phyloP scores from a whole-genome alignment of 2,113 vertebrate genomes.

The Piliocolobus tephrosceles region DNA sequence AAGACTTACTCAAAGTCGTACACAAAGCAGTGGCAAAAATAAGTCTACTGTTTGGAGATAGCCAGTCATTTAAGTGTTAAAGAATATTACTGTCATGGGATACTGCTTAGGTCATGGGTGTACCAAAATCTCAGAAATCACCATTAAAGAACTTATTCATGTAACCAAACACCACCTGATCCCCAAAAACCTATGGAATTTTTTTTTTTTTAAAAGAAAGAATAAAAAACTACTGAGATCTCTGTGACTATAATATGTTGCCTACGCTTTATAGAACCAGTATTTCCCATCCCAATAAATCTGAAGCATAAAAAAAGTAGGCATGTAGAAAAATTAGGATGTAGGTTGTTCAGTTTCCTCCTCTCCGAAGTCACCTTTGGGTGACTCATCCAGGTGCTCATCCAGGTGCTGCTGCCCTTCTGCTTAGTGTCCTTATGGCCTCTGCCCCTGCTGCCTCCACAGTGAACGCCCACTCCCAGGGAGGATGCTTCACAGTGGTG shows the following conservation, averaged over 20 bases:
- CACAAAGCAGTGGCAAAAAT: background rate
- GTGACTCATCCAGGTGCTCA: too few relatives aligned
- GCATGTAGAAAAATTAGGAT: background rate
- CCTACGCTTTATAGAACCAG: background rate
- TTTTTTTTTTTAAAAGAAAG: too few relatives aligned
- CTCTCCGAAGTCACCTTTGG: background rate
- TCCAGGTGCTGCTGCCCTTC: background rate
- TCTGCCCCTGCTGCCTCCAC: background rate
- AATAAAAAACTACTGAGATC: background rate
- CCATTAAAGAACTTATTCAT: too few relatives aligned
- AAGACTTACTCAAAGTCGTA: background rate
- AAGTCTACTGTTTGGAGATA: background rate
- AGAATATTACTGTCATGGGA: background rate
- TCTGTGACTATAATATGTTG: background rate
- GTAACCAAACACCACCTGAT: too few relatives aligned
- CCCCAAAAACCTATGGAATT: too few relatives aligned
- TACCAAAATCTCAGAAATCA: too few relatives aligned
- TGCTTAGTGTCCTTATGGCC: background rate
- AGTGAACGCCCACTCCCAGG: background rate
- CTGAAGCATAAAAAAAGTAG: background rate
- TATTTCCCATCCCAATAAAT: background rate
- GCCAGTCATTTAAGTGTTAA: background rate
- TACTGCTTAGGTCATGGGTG: background rate
- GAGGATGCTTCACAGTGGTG: background rate
- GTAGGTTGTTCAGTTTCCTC: background rate